Percentiles rank a stretch among this genome's conserved stretches.
Evolutionary conservation across 2,888 invertebrate species (phyloP).

Genomic region (Byasa hedistus): DNA sequence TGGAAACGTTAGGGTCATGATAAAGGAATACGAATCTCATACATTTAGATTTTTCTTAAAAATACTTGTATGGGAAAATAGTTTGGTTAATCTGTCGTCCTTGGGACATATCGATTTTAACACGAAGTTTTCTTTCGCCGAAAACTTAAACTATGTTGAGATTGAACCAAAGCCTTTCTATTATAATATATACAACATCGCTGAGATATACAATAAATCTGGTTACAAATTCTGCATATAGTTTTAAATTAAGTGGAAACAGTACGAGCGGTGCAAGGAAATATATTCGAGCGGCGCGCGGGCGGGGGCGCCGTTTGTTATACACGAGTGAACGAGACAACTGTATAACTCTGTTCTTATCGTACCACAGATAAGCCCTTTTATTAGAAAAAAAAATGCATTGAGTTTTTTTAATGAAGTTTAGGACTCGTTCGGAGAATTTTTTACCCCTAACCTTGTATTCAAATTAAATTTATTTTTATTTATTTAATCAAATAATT

Average conservation of each 20-base stretch:
- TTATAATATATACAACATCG: too few relatives aligned
- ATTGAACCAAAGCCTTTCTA: too few relatives aligned
- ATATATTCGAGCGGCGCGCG: slow-evolving; percentile 55
- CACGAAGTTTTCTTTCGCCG: too few relatives aligned
- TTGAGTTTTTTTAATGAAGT: slow-evolving; percentile 57
- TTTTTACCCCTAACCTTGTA: slow-evolving; percentile 54
- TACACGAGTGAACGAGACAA: slow-evolving; percentile 44
- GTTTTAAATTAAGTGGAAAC: slow-evolving; percentile 57
- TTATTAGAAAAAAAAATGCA: slow-evolving; percentile 67
- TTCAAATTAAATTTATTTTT: slow-evolving; percentile 25
- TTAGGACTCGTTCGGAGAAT: slow-evolving; percentile 41
- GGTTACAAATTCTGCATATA: not conserved
- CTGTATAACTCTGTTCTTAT: slow-evolving; percentile 38
- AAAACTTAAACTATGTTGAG: too few relatives aligned
- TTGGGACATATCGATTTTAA: too few relatives aligned
- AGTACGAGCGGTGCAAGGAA: slow-evolving; percentile 54
- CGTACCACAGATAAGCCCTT: slow-evolving; percentile 52
- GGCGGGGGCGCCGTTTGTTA: slow-evolving; percentile 40
- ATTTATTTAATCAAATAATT: not conserved
- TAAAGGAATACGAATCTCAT: too few relatives aligned
- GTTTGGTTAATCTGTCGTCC: too few relatives aligned
- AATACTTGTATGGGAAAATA: too few relatives aligned
- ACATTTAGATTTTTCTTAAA: too few relatives aligned
- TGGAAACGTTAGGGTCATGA: too few relatives aligned
- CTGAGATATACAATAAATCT: too few relatives aligned